Base-by-base conservation (phyloP, 2,797 vertebrate species). In the Myioborus melanocephalus region DNA sequence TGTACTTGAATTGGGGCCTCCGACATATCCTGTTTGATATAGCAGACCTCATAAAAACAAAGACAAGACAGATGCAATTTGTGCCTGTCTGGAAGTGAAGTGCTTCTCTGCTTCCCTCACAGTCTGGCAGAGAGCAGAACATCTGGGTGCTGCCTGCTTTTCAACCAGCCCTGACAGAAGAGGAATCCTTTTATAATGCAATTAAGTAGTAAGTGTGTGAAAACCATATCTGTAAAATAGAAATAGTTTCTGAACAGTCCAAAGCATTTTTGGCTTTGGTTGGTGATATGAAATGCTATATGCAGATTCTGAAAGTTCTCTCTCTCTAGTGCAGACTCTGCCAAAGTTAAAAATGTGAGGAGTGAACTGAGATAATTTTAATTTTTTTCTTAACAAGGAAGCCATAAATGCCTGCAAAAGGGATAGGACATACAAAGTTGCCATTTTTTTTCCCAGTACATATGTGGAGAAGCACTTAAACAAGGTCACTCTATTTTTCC, bases 21-120 rank as follows among this genome's bases (percentile, higher is more conserved):
- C 2, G 22, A 80, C 73, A 64, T 82, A 89, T 94, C 96, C 92
- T 96, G 92, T 97, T 96, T 95, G 94, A 90, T 94, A 84, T 50
- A 87, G 59, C 6, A 89, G 83, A 68, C 60, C 78, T 95, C 93
- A 83, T 90, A 90, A 96, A 95, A 96, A 63, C 80, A 90, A 94
- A 86, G 82, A 76, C 71, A 89, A 93, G 96, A 69, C 85, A 82
- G 73, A 82, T 12, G 7, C 30, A 69, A 47, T 87, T 87, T 86
- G 35, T 88, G 91, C 59, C 80, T 11, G 30, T 90, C 83, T 95
- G 73, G 80, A 76, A 91, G 24, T 15, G 7, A 83, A 94, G 65
- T 27, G 39, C 43, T 83, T 16, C 80, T 69, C 77, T 88, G 61
- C 55, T 81, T 76, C 23, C 1, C 66, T 83, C 43, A 7, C 64